phyloP scores from a whole-genome alignment of 2,113 vertebrate species.

The Podiceps cristatus region DNA sequence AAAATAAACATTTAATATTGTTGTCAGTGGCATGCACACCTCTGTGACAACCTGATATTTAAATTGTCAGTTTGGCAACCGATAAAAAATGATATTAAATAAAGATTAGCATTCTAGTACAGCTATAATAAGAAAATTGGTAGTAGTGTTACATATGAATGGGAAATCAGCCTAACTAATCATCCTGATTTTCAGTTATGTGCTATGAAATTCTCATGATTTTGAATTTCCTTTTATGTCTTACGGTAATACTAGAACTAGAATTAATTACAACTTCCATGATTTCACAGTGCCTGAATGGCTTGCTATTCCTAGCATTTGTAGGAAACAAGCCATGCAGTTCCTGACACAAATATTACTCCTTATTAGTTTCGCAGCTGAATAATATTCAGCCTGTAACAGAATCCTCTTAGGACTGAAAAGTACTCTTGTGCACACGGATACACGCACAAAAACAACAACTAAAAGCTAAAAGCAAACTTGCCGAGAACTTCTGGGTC shows the following conservation, averaged over 20 bases:
- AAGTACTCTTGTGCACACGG: slow-evolving; percentile 52
- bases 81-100: not conserved
- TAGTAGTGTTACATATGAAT: not conserved
- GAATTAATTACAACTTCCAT: slow-evolving; percentile 33
- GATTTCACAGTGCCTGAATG: not conserved
- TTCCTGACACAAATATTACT: slow-evolving; percentile 41
- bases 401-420: slow-evolving; percentile 53
- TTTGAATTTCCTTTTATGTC: not conserved
- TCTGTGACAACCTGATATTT: not conserved
- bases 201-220: not conserved
- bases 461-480: slow-evolving; percentile 68
- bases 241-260: not conserved
- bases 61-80: not conserved
- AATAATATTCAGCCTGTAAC: slow-evolving; percentile 54
- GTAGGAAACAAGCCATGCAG: slow-evolving; percentile 11
- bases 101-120: not conserved
- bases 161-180: not conserved
- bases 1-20: not conserved
- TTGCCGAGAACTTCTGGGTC: slow-evolving; percentile 70
- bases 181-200: not conserved
- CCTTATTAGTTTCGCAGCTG: slow-evolving; percentile 49
- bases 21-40: not conserved
- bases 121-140: not conserved
- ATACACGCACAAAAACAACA: slow-evolving; percentile 63
- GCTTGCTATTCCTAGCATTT: not conserved